Percentiles rank a stretch among this genome's conserved stretches.
These are phyloP conservation scores for Sycophaga agraensis DNA, from an alignment of 1,140 invertebrate genomes.

Conservation along the genomic window DNA sequence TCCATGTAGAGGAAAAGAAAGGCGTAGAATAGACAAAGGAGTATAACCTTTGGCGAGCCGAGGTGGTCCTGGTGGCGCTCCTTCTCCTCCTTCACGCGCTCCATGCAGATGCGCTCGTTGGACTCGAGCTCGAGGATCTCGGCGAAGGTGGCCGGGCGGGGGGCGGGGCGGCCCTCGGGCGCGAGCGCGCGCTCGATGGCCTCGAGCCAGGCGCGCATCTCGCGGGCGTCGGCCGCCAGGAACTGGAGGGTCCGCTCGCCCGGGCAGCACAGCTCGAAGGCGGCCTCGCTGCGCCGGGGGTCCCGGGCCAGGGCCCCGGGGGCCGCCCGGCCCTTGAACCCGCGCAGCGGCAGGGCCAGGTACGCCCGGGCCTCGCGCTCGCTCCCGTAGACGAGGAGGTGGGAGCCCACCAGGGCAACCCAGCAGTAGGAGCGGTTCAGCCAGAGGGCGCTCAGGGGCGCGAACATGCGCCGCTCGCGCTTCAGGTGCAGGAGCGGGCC, in stretches of 20 bases:
- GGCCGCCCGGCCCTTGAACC: constrained; percentile 44
- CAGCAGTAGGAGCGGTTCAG: constrained; percentile 40
- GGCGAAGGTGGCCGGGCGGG: constrained; percentile 2
- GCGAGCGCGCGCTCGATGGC: constrained; percentile 34
- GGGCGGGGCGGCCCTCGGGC: constrained; percentile 27
- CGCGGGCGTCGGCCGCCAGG: constrained; percentile 39
- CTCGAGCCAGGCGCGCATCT: constrained; percentile 50
- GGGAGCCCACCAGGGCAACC: constrained; percentile 41
- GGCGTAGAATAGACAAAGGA: too few species aligned
- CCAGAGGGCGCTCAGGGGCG: constrained; percentile 34
- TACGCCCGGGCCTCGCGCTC: constrained; percentile 42
- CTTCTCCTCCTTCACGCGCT: constrained; percentile 13
- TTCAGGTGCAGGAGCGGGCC: constrained; percentile 39
- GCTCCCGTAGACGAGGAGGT: constrained; percentile 46
- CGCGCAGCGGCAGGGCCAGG: constrained; percentile 39
- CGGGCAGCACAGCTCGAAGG: constrained; percentile 50
- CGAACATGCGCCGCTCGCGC: constrained; percentile 39
- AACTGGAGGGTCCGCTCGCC: constrained; percentile 45
- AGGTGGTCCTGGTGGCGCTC: constrained; percentile 23
- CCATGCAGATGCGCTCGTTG: constrained; percentile 17
- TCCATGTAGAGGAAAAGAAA: too few species aligned
- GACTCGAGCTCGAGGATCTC: constrained; percentile 19
- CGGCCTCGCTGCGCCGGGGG: constrained; percentile 41
- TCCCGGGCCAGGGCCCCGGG: constrained; percentile 38
- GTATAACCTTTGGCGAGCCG: constrained; percentile 15